phyloP scores from a whole-genome alignment of 1,140 invertebrate genomes.

The Drosophila saltans region DNA sequence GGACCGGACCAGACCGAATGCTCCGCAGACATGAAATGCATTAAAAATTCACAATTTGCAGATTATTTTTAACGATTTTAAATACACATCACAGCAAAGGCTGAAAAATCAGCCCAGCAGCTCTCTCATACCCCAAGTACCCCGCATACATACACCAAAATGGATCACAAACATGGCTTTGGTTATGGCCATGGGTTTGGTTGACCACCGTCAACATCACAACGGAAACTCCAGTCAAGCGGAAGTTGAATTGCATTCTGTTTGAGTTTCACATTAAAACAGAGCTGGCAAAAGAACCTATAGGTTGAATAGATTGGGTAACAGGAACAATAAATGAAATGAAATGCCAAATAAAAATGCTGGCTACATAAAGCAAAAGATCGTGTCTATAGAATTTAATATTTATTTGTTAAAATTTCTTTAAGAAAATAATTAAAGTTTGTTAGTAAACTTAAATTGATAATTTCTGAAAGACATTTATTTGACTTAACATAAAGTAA shows the following conservation, averaged over 20 bases:
- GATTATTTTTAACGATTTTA: conserved; percentile 82
- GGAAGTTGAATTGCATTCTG: conserved; percentile 41
- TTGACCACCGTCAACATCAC: conserved; percentile 41
- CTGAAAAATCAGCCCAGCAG: neutral
- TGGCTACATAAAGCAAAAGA: neutral
- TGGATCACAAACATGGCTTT: conserved; percentile 63
- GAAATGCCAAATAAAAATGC: neutral
- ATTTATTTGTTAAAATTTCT: no score
- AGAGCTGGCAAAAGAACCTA: conserved; percentile 8
- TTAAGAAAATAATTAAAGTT: no score
- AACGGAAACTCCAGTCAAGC: conserved; percentile 38
- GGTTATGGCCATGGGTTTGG: conserved; percentile 13
- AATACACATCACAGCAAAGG: conserved; percentile 65
- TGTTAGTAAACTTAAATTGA: no score
- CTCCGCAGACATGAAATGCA: conserved; percentile 71
- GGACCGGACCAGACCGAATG: conserved; percentile 24
- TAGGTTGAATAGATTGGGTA: conserved; percentile 23
- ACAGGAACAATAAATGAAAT: conserved; percentile 2
- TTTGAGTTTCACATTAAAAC: neutral
- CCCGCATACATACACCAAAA: conserved; percentile 45
- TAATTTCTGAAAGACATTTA: no score
- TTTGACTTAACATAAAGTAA: no score
- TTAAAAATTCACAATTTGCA: conserved; percentile 80
- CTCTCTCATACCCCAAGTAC: conserved; percentile 3
- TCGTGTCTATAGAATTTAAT: no score